phyloP scores from a whole-genome alignment of 1,140 invertebrate genomes.

The Belonocnema kinseyi region DNA sequence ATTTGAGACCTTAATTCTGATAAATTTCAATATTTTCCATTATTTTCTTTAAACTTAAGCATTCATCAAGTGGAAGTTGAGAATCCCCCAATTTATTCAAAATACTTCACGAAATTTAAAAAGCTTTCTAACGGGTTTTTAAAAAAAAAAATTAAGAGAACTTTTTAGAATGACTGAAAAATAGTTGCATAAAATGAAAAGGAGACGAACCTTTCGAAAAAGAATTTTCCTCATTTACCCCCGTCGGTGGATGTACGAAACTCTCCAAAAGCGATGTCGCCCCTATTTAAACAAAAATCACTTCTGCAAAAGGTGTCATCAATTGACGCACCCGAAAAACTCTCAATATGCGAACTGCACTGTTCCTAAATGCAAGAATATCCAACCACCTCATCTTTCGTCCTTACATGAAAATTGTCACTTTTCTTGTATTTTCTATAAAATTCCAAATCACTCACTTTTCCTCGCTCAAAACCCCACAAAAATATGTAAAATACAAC shows the following conservation, averaged over 20 bases:
- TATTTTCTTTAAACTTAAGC: no score
- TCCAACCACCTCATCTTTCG: conserved; percentile 26
- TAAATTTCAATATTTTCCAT: no score
- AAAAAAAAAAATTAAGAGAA: no score
- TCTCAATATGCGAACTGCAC: conserved; percentile 2
- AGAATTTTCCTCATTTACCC: background rate
- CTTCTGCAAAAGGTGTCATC: background rate
- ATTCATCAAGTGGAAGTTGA: no score
- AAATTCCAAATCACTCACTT: background rate
- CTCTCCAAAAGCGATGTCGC: no score
- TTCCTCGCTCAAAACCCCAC: background rate
- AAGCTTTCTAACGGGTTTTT: no score
- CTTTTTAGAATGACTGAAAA: background rate
- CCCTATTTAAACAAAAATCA: background rate
- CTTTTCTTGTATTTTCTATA: conserved; percentile 20
- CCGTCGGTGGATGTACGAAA: background rate
- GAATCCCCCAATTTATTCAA: no score
- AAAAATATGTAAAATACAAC: background rate
- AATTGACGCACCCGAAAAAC: background rate
- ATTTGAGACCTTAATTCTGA: no score
- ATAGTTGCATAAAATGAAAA: background rate
- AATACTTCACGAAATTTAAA: no score
- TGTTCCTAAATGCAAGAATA: conserved; percentile 6
- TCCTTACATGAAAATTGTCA: conserved; percentile 4
- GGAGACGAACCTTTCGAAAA: conserved; percentile 2